These are phyloP conservation scores for Rhamphomyia laevipes DNA, from an alignment of 2,888 invertebrate species.

Conservation along the genomic window DNA sequence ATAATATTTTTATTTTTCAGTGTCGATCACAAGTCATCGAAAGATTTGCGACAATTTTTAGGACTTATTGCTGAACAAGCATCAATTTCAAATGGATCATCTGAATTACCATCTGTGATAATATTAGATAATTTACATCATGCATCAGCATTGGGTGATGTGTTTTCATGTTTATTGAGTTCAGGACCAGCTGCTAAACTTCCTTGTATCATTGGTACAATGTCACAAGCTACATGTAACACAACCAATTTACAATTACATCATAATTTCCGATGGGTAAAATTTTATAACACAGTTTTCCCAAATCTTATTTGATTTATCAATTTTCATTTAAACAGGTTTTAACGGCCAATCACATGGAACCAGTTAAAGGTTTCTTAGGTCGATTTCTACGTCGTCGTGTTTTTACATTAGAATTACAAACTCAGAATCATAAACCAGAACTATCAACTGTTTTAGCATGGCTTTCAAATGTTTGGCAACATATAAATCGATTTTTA, in stretches of 20 bases:
- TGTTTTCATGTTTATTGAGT: slow-evolving; percentile 77
- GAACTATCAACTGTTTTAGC: slow-evolving; percentile 80
- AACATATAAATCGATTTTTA: slow-evolving; percentile 86
- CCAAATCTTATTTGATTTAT: background rate
- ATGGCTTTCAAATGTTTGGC: slow-evolving; percentile 92
- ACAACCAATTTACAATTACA: slow-evolving; percentile 90
- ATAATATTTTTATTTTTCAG: slow-evolving; percentile 34
- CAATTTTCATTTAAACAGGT: slow-evolving; percentile 23
- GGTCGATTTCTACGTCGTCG: slow-evolving; percentile 58
- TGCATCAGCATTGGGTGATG: slow-evolving; percentile 81
- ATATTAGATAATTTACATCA: slow-evolving; percentile 93
- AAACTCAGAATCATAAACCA: slow-evolving; percentile 60
- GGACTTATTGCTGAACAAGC: slow-evolving; percentile 87
- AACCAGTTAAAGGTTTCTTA: slow-evolving; percentile 91
- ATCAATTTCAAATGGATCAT: slow-evolving; percentile 51
- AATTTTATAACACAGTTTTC: background rate
- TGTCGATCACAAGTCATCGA: slow-evolving; percentile 89
- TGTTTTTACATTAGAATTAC: slow-evolving; percentile 59
- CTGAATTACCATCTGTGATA: slow-evolving; percentile 81
- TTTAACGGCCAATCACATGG: slow-evolving; percentile 93
- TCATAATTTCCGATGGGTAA: slow-evolving; percentile 83
- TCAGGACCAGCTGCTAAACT: slow-evolving; percentile 67
- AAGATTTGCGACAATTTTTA: slow-evolving; percentile 85
- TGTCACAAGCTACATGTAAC: slow-evolving; percentile 87
- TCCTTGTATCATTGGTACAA: slow-evolving; percentile 91